These are phyloP conservation scores for Oenanthe melanoleuca DNA, from an alignment of 2,113 vertebrate species.

Conservation along the genomic window DNA sequence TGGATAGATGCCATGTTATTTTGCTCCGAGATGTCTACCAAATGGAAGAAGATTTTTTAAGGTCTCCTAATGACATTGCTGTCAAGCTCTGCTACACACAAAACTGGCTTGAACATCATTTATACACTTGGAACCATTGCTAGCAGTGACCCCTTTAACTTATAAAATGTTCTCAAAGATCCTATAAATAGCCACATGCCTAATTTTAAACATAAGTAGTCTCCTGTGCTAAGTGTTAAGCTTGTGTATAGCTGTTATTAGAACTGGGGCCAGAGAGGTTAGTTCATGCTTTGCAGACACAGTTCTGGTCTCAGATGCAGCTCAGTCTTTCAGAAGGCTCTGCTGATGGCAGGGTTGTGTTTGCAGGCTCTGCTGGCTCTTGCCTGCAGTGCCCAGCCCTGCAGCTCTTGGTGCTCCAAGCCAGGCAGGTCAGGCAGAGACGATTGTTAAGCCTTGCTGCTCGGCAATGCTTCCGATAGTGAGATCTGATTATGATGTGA, in stretches of 20 bases:
- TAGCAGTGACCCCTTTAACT: slow-evolving; percentile 23
- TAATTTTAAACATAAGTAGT: slow-evolving; percentile 41
- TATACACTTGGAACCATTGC: not conserved
- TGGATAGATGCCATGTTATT: not conserved
- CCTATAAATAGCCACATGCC: slow-evolving; percentile 21
- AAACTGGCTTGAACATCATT: not conserved
- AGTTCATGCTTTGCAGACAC: not conserved
- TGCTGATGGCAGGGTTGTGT: not conserved
- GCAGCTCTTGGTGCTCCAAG: not conserved
- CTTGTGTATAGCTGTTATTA: not conserved
- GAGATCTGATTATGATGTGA: slow-evolving; percentile 20
- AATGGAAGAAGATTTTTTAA: not conserved
- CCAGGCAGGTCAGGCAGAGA: slow-evolving; percentile 7
- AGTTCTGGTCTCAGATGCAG: not conserved
- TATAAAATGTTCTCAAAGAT: not conserved
- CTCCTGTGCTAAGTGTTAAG: not conserved
- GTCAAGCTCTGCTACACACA: not conserved
- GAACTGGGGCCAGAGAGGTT: not conserved
- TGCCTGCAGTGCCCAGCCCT: not conserved
- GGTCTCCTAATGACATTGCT: not conserved
- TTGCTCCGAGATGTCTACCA: not conserved
- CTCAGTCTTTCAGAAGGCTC: not conserved
- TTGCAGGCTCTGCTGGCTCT: not conserved
- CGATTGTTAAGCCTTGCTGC: not conserved
- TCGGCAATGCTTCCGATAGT: slow-evolving; percentile 9